Conservation (phyloP, 2,888 invertebrate species). For the Leucozona laternaria region DNA sequence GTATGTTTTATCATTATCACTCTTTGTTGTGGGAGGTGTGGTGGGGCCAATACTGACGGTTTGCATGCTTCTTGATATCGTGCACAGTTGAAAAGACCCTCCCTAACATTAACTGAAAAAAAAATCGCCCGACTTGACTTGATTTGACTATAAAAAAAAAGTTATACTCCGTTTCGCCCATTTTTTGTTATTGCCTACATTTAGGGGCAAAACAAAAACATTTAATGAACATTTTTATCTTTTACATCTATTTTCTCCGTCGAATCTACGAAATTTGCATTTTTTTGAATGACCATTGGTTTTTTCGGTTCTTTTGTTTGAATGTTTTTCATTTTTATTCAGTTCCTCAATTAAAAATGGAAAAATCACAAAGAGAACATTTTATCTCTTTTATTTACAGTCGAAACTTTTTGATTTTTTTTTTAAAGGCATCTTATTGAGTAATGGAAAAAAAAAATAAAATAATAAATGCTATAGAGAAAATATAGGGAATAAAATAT, state of each 20-base stretch:
- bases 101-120: neutral
- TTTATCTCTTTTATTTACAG: conserved; percentile 1
- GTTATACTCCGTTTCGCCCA: neutral
- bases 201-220: neutral
- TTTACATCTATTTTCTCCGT: neutral
- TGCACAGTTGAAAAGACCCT: neutral
- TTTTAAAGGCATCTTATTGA: neutral
- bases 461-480: conserved; percentile 26
- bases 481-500: neutral
- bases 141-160: conserved; percentile 31
- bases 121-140: neutral
- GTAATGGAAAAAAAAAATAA: neutral
- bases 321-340: conserved; percentile 6
- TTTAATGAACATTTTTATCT: conserved; percentile 1
- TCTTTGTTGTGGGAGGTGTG: neutral
- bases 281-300: conserved; percentile 15
- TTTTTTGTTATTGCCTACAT: neutral
- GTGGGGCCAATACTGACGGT: neutral
- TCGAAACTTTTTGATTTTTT: conserved; percentile 14
- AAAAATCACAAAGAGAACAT: conserved; percentile 56
- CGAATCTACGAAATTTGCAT: neutral
- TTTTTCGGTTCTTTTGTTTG: neutral
- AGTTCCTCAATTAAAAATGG: conserved; percentile 63
- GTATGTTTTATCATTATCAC: neutral
- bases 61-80: neutral